Evolutionary conservation across 2,888 invertebrate genomes (phyloP).

Genomic region (Muschampia plurimacula): DNA sequence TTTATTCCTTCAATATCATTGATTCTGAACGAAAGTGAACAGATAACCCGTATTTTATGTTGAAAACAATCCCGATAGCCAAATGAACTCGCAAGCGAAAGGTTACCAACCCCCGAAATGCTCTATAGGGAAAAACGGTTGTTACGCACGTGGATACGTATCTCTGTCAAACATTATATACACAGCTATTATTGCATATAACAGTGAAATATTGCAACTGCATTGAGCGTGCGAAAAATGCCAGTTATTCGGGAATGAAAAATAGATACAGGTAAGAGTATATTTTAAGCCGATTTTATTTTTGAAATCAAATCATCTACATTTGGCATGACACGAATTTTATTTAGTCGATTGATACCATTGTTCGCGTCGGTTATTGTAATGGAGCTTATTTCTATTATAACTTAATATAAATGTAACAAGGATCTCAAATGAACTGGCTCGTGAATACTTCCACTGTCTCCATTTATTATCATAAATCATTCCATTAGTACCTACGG

Average conservation of each 20-base stretch:
- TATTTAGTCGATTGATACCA: not conserved
- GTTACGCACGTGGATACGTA: conserved; percentile 36
- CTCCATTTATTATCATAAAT: too few species aligned
- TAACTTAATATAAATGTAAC: not conserved
- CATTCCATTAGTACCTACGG: too few species aligned
- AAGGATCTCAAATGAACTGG: too few species aligned
- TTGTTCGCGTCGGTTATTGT: not conserved
- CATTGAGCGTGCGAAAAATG: conserved; percentile 36
- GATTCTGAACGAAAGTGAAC: conserved; percentile 1
- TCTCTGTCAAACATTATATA: conserved; percentile 37
- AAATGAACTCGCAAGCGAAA: conserved; percentile 28
- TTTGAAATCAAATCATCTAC: conserved; percentile 27
- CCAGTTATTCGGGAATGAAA: conserved; percentile 37
- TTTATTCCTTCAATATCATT: not conserved
- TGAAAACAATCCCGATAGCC: conserved; percentile 14
- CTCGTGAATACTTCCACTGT: too few species aligned
- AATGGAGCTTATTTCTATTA: not conserved
- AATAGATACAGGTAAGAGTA: conserved; percentile 28
- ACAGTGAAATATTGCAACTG: conserved; percentile 40
- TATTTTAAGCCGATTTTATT: conserved; percentile 29
- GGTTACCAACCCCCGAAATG: conserved; percentile 29
- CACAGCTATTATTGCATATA: conserved; percentile 40
- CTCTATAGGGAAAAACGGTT: conserved; percentile 38
- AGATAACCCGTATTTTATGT: conserved; percentile 16
- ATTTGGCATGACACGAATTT: conserved; percentile 21